Base-by-base conservation (phyloP, 1,140 invertebrate species). In the Ptiloglossa arizonensis region DNA sequence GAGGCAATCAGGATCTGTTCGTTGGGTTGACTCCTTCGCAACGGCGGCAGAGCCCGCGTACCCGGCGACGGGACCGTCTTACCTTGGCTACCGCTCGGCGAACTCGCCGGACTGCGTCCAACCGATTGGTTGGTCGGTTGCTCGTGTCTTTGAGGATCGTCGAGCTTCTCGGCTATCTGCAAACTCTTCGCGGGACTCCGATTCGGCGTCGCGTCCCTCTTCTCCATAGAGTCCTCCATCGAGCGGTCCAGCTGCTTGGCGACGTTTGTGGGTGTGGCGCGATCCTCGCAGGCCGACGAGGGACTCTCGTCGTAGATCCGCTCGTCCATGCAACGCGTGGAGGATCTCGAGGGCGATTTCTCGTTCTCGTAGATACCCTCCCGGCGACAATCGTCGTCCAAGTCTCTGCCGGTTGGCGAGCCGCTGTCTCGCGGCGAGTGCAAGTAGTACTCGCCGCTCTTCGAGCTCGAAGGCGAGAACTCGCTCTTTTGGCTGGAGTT, bases 1-100 rank as follows among this genome's bases (percentile, higher is more conserved):
- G 91, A 92, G n/a, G 90, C 91, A 66, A 92, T 92, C 9, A 92
- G 52, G 68, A 92, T 92, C 75, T 92, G 91, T 64, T 91, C 90
- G 35, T 86, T 88, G 0, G 91, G 91, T 17, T 91, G 90, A 2
- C 90, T 81, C 50, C 81, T 81, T 11, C 89, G 81, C 15, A 35
- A 24, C 0, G n/a, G 63, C n/a, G 68, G 15, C 0, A n/a, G 50
- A 60, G 13, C 13, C 13, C 81, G 50, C 4, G 62, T 38, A n/a
- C 59, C 38, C 1, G 19, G 15, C 9, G 69, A 63, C 0, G 74
- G 46, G 0, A 67, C 50, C 27, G 50, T 13, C 17, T 62, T 63
- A 2, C 38, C 13, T 29, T 41, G 70, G 5, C 27, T 41, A 17
- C 54, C 57, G 1, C 5, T 1, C 8, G 67, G 67, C 2, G 80